A percentile compares a stretch with the other conserved stretches of the same genome.
Conservation (phyloP, 2,113 vertebrate species). For the Zosterops pallidus region DNA sequence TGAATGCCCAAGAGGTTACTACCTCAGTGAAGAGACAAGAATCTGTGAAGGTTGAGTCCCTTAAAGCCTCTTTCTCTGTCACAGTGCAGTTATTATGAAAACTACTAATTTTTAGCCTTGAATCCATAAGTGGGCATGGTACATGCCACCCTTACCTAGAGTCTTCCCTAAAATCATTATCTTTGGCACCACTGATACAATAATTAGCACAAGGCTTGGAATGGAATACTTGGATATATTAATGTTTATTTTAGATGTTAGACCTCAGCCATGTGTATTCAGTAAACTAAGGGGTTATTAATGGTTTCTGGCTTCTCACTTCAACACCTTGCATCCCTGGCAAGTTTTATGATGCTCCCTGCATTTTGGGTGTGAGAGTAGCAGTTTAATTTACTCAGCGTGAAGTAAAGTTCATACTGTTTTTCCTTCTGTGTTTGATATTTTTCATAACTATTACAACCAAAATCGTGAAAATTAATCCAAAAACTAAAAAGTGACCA, state of each 20-base stretch:
- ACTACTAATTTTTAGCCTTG: not conserved
- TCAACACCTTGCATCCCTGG: not conserved
- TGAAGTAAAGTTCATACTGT: not conserved
- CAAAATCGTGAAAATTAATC: not conserved
- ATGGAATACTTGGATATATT: not conserved
- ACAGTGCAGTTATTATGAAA: not conserved
- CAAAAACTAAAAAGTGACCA: not conserved
- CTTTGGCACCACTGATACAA: not conserved
- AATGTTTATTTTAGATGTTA: not conserved
- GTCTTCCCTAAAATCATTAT: not conserved
- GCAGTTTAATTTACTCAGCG: not conserved
- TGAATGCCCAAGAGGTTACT: constrained; percentile 83
- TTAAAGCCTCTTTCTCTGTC: not conserved
- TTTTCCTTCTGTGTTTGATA: not conserved
- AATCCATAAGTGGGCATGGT: not conserved
- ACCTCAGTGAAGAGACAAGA: constrained; percentile 82
- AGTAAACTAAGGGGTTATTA: not conserved
- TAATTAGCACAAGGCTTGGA: not conserved
- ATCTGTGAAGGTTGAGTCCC: constrained; percentile 83
- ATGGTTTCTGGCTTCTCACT: not conserved
- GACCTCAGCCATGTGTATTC: not conserved
- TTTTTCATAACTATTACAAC: not conserved
- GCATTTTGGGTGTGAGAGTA: not conserved
- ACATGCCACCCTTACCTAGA: not conserved
- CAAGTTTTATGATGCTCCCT: not conserved